A percentile compares a stretch with the other conserved stretches of the same genome.
phyloP scores from a whole-genome alignment of 2,113 vertebrate species.

The Ornithorhynchus anatinus region DNA sequence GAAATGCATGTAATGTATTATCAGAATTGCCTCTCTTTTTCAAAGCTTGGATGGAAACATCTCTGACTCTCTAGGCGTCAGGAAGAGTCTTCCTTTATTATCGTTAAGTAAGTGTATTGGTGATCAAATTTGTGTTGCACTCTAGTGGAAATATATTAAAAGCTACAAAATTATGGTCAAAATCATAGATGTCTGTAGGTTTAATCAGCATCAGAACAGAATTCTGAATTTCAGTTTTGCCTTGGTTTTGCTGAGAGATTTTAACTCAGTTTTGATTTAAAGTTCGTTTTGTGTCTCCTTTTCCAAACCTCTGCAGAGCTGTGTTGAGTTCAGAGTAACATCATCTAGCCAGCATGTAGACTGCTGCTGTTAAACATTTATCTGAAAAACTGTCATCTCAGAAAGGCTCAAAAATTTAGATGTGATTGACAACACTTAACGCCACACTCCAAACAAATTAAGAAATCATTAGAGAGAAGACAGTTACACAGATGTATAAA shows the following conservation, averaged over 20 bases:
- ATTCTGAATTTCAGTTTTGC: slow-evolving; percentile 29
- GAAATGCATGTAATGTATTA: neutral
- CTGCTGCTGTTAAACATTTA: too few relatives aligned
- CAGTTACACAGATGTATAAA: too few relatives aligned
- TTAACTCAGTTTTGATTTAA: slow-evolving; percentile 7
- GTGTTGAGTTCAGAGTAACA: neutral
- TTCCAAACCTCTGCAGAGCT: slow-evolving; percentile 8
- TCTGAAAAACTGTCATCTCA: too few relatives aligned
- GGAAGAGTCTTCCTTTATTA: neutral
- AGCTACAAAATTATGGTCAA: slow-evolving; percentile 2
- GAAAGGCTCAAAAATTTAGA: too few relatives aligned
- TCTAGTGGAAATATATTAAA: slow-evolving; percentile 12
- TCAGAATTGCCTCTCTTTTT: slow-evolving; percentile 17
- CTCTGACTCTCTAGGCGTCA: neutral
- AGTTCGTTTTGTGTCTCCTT: neutral
- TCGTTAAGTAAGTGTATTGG: neutral
- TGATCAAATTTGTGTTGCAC: neutral
- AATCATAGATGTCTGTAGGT: neutral
- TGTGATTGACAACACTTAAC: too few relatives aligned
- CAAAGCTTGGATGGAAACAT: neutral
- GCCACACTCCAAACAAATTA: too few relatives aligned
- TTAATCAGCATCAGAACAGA: slow-evolving; percentile 33
- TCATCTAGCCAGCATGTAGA: neutral
- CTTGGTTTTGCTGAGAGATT: slow-evolving; percentile 16
- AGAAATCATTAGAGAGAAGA: too few relatives aligned